Conservation (phyloP, 1,140 invertebrate genomes). For the Apis florea region DNA sequence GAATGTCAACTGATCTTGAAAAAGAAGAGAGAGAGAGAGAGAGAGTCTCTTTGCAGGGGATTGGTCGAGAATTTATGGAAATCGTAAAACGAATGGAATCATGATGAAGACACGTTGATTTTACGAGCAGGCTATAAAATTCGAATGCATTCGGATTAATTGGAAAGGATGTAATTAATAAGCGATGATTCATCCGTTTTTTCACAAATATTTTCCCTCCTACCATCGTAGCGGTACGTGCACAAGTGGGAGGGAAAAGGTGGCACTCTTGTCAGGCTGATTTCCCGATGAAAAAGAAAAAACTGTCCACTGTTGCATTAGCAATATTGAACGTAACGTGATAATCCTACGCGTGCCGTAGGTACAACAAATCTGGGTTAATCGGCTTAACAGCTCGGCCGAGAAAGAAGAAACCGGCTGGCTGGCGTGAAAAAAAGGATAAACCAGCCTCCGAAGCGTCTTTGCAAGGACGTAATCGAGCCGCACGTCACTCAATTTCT, state of each 20-base stretch:
- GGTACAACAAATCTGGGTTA: slow-evolving; percentile 48
- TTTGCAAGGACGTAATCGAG: slow-evolving; percentile 23
- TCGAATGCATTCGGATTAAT: slow-evolving; percentile 23
- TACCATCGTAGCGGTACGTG: neutral
- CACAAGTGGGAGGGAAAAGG: neutral
- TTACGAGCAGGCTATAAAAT: neutral
- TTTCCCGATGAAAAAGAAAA: neutral
- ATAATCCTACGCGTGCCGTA: slow-evolving; percentile 25
- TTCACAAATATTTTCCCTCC: neutral
- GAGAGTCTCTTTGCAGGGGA: too few species aligned
- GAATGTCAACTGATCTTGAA: neutral
- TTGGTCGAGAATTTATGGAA: too few species aligned
- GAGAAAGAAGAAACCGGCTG: slow-evolving; percentile 12
- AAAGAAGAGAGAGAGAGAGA: too few species aligned
- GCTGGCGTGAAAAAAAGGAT: neutral
- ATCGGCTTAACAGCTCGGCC: slow-evolving; percentile 47
- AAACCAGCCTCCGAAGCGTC: slow-evolving; percentile 7
- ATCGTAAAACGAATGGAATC: too few species aligned
- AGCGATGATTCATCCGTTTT: too few species aligned
- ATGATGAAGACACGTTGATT: too few species aligned
- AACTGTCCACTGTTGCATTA: slow-evolving; percentile 28
- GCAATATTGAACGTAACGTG: slow-evolving; percentile 26
- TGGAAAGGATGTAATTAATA: too few species aligned
- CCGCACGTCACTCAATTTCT: slow-evolving; percentile 17
- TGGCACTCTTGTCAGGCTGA: neutral